Evolutionary conservation across 2,113 vertebrate genomes (phyloP), one percentile per base, ranked within the genome.

Genomic region (Chaetodon trifascialis): DNA sequence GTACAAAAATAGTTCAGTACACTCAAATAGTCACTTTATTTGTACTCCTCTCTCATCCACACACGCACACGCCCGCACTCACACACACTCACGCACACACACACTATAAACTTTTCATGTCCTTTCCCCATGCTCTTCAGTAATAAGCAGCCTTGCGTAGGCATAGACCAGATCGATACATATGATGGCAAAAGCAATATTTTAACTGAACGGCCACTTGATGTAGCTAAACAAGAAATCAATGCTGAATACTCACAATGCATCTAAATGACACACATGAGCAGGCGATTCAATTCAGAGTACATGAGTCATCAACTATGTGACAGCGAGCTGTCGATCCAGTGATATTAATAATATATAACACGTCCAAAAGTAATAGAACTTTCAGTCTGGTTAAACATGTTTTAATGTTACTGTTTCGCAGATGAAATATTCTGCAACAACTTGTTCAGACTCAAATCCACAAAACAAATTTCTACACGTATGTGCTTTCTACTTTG

Each of bases 151-250:
- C 34, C 25, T 11, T 76, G 83, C 76, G 72, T 71, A 65, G 62
- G 55, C 79, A 76, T 7, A 76, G 62, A 54, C 51, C 21, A 2
- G 9, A 91, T 91, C 79, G 16, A 94, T 86, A 69, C 63, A 40
- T 80, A 76, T 77, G 38, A 88, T 69, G 67, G 79, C 69, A 76
- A 82, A 72, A 85, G 69, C 65, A 74, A 93, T 89, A 81, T 73
- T 88, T 89, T 84, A 71, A 76, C 66, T 44, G 46, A 77, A 73
- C 66, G 76, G 66, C 72, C 79, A 80, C 73, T 87, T 88, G 72
- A 81, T 69, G 63, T 67, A 38, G 40, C 77, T 34, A 62, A 88
- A 72, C 64, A 79, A 75, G 30, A 86, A 85, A 89, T 90, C 75
- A 69, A 92, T 90, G 75, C 47, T 52, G 76, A 66, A 74, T 76